Base-by-base conservation (phyloP, 2,888 invertebrate species). In the Acronicta psi region DNA sequence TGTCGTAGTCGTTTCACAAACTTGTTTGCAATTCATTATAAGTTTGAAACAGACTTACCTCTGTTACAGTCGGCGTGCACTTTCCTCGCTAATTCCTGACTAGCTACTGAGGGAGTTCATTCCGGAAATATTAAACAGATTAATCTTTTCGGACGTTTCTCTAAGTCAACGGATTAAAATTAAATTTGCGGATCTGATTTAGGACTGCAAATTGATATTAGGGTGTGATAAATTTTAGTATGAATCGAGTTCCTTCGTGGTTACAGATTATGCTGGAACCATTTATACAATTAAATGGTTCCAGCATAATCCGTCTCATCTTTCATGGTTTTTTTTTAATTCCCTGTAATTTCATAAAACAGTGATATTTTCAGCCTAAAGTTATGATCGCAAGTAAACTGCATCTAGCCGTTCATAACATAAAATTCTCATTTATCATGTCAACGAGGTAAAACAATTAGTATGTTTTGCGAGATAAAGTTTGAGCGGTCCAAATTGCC, bases 21-120 rank as follows among this genome's bases (percentile, higher is more conserved):
- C 73, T 75, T 79, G 66, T 81, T 77, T 71, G 57, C 72, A 65
- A 79, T 81, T 77, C 75, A 83, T 82, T 82, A 81, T 77, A 76
- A 80, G 74, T 81, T 80, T 69, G 68, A 60, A 70, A 77, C 75
- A 69, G 77, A 77, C 71, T 73, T 69, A 75, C 77, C 72, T 73
- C 71, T 55, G 67, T 67, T 51, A 69, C 69, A 73, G 67, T 71
- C 46, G 46, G 41, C 64, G 56, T 68, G 77, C 64, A 68, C 62
- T 73, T 61, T 67, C 59, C 56, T 59, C 49, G 53, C 62, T 57
- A 61, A 73, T 73, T 73, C 67, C 47, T n/a, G 44, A 55, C 36
- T 44, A 69, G 60, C 56, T 44, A 61, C 61, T 66, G 45, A 34
- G 41, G 36, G 36, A 58, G 59, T 61, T 71, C 53, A 58, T 53